Base-by-base conservation (phyloP, 2,797 vertebrate genomes). In the Buceros bicornis region DNA sequence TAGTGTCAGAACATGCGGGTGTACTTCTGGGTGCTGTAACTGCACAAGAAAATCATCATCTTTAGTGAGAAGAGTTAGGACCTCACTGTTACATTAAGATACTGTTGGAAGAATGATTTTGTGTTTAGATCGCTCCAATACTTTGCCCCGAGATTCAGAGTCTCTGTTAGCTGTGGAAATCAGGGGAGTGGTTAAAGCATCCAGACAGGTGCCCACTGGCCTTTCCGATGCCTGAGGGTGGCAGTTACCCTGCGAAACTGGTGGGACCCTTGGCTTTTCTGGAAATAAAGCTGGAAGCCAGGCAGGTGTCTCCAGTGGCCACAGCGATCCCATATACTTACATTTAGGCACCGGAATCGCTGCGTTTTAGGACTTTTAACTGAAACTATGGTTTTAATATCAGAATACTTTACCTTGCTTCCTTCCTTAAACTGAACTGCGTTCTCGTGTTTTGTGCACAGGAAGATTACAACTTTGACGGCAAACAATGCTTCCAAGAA, bases 381-480 rank as follows among this genome's bases (percentile, higher is more conserved):
- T 79, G 53, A 53, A 87, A 47, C 45, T 50, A 1, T 2, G 1
- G 15, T 81, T 93, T 71, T 72, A 31, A 8, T 60, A 53, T 37
- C 11, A 67, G 45, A 67, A 26, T 45, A 5, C 73, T 64, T 94
- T 80, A n/a, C 3, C 10, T 19, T 29, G 10, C 40, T 80, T 28
- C 29, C 28, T 83, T 74, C 58, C 84, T 79, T 62, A 42, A 66
- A 3, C 91, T 90, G 72, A 94, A 35, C 54, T 82, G 48, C 13
- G 3, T 71, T 91, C 12, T 86, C 37, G 1, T 88, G 29, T 74
- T 70, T 80, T 65, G 1, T 50, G 42, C 13, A 5, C 95, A 99
- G 99, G 99, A 99, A 33, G 98, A 99, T 93, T 99, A 98, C 96
- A 98, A 98, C 81, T 99, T 98, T 7, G 98, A 98, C 31, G 96